Evolutionary conservation across 2,113 vertebrate genomes (phyloP).

Genomic region (Henicopernis longicauda): DNA sequence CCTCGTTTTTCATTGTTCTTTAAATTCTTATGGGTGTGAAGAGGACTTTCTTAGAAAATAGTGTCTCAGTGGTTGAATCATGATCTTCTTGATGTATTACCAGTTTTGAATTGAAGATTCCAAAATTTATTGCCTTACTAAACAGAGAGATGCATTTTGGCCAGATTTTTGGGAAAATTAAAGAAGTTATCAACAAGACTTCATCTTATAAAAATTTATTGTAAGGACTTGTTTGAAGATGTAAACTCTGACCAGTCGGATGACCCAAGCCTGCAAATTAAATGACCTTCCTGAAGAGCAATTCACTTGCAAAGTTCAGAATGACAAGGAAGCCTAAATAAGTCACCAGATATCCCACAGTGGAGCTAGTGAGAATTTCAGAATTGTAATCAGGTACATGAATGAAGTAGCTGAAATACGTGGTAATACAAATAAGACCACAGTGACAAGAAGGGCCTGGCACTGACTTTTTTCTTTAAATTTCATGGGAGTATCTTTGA

Average conservation of each 20-base stretch:
- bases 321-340: neutral
- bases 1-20: neutral
- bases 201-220: neutral
- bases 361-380: neutral
- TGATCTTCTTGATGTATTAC: neutral
- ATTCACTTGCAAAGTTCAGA: neutral
- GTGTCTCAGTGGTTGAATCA: neutral
- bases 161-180: neutral
- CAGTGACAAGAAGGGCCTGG: neutral
- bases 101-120: neutral
- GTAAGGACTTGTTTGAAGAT: neutral
- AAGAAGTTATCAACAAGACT: neutral
- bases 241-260: neutral
- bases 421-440: neutral
- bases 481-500: neutral
- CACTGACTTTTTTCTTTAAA: neutral
- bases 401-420: neutral
- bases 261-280: neutral
- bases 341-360: neutral
- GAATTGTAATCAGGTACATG: neutral
- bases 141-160: neutral
- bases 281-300: neutral
- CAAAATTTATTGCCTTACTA: neutral
- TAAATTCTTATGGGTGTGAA: neutral
- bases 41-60: neutral